Evolutionary conservation across 2,113 vertebrate species (phyloP), one percentile per base, ranked within the genome.

Genomic region (Hippolais icterina): DNA sequence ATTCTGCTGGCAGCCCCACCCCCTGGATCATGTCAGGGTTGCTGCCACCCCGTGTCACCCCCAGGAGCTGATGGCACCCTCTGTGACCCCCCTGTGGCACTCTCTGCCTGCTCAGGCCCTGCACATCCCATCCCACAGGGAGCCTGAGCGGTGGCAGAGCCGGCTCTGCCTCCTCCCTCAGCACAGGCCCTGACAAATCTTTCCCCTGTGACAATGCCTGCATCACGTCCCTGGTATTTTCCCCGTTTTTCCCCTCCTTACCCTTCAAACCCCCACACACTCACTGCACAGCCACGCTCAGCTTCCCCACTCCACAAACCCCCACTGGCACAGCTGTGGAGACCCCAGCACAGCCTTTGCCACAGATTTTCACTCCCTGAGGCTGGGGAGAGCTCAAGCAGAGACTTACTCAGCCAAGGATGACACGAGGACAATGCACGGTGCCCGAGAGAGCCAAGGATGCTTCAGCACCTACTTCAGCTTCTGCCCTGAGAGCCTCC

Each of bases 391-490:
- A 46, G 61, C 56, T 89, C 72, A 59, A 50, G 69, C 79, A 83
- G 63, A 90, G 46, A 87, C 92, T 96, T 59, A 93, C 92, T 56
- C 39, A 68, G 82, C 57, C 57, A 27, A 90, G 60, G 88, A 86
- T 56, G 35, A n/a, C 0, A 46, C 3, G 39, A 92, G 63, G 47
- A 91, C 39, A 54, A 25, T 1, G 12, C 74, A 19, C 7, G 0
- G 52, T 87, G 83, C 31, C 53, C 1, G 2, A 5, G 1, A 66
- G 61, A 89, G 81, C 87, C 93, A 83, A 78, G 71, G 90, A 83
- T 93, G 82, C 93, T 86, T 85, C 91, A 95, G 87, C 85, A 82
- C 72, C 83, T 59, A 15, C 1, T 74, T 22, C 96, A 89, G 83
- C 90, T 63, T 75, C 88, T 5, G 4, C 25, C 57, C 46, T 66